Conservation (phyloP, 2,113 vertebrate genomes). For the Zosterops hypoxanthus region DNA sequence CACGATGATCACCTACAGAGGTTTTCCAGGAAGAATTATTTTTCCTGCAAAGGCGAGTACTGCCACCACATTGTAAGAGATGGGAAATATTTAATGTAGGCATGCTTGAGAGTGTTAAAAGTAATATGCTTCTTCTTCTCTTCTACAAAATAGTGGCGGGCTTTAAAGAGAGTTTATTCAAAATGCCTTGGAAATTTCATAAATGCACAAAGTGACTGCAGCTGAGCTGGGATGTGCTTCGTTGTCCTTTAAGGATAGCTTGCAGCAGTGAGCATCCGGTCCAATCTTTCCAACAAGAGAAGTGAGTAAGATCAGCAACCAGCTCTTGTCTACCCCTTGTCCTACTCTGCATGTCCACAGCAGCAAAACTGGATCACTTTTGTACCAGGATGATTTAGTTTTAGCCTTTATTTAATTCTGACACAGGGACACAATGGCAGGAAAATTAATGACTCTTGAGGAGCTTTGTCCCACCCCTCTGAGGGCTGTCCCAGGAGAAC, state of each 20-base stretch:
- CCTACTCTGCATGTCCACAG: background rate
- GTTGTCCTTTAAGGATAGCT: background rate
- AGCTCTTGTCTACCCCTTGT: background rate
- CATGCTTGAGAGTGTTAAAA: background rate
- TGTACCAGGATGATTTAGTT: background rate
- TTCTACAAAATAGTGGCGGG: background rate
- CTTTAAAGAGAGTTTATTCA: background rate
- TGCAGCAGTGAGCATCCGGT: background rate
- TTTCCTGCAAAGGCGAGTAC: background rate
- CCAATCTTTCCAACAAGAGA: background rate
- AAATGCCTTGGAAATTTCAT: background rate
- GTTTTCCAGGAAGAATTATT: background rate
- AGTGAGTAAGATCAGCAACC: background rate
- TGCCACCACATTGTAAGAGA: background rate
- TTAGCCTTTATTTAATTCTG: background rate
- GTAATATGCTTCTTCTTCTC: background rate
- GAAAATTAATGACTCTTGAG: background rate
- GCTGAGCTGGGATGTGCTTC: background rate
- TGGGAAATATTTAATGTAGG: background rate
- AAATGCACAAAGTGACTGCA: background rate
- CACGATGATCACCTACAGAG: background rate
- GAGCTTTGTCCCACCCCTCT: accelerated
- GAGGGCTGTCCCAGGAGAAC: background rate
- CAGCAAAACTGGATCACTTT: background rate
- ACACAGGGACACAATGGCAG: background rate